phyloP scores from a whole-genome alignment of 2,888 invertebrate species.

The Lasius platythorax region DNA sequence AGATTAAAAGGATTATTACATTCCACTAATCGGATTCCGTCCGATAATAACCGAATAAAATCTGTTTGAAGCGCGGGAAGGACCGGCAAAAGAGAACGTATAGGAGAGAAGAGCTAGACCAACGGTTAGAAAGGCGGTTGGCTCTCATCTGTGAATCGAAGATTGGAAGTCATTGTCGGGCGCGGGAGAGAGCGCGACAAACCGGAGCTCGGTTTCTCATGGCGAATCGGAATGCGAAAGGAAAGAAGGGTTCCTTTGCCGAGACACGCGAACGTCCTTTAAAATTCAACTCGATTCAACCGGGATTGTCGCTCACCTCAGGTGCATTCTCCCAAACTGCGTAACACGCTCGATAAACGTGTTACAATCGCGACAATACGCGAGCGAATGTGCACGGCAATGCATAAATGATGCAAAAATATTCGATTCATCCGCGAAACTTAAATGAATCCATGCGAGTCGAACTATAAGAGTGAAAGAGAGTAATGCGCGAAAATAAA shows the following conservation, averaged over 20 bases:
- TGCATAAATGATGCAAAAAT: conserved; percentile 3
- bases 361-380: conserved; percentile 10
- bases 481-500: background rate
- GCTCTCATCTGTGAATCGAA: conserved; percentile 37
- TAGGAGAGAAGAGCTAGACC: background rate
- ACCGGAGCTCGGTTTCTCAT: conserved; percentile 42
- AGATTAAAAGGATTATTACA: conserved; percentile 32
- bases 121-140: background rate
- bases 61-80: background rate
- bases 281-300: conserved; percentile 33
- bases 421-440: background rate
- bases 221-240: conserved; percentile 1
- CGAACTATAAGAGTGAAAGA: background rate
- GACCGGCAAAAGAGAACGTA: background rate
- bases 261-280: conserved; percentile 4
- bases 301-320: conserved; percentile 4
- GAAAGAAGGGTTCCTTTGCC: conserved; percentile 1
- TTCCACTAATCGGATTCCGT: conserved; percentile 27
- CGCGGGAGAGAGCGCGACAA: conserved; percentile 23
- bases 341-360: conserved; percentile 20
- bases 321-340: background rate
- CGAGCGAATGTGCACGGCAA: background rate
- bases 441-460: conserved; percentile 7
- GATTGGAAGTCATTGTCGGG: conserved; percentile 42
- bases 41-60: conserved; percentile 23